Evolutionary conservation across 1,140 invertebrate genomes (phyloP), one percentile per base, ranked within the genome.

Genomic region (Cotesia typhae): DNA sequence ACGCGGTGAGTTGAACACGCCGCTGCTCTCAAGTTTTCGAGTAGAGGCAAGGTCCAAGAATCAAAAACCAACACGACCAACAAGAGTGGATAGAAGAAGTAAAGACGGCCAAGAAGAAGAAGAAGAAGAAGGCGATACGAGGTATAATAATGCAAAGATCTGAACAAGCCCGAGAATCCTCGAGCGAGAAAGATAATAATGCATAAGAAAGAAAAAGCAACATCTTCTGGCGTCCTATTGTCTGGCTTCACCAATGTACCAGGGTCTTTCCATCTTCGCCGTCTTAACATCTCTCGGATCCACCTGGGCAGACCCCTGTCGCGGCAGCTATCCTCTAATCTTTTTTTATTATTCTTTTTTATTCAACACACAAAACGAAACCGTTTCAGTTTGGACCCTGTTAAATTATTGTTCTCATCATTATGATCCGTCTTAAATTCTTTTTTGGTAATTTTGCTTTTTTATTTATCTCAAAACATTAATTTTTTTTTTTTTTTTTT

Each of bases 191-290:
- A 53, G 69, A 53, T 5, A 51, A 38, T 28, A n/a, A 12, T 28
- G 9, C 28, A 55, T 14, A 51, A 37, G 41, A 55, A 53, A 74
- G 68, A 73, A 73, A 55, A 70, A 71, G 37, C 72, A 67, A 37
- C 52, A 71, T 47, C 66, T 47, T 12, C 41, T 77, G 83, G 81
- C 82, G 82, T 82, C 82, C 80, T 78, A 84, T 84, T 84, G 82
- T 84, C 82, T 84, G 82, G 80, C 70, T 67, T 55, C 65, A 52
- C 67, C 59, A 73, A 51, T 59, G 12, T 74, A 68, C 60, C 17
- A 10, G 51, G 3, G 57, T 51, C 70, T 57, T 52, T 75, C 67
- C 70, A 53, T 73, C 52, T 59, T 66, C 68, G 66, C 61, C 59
- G 47, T 68, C 52, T 60, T 69, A 74, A 72, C 69, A 67, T 72